Conservation (phyloP, 92 coral and sea anemone species). For the Meandrina meandrites region DNA sequence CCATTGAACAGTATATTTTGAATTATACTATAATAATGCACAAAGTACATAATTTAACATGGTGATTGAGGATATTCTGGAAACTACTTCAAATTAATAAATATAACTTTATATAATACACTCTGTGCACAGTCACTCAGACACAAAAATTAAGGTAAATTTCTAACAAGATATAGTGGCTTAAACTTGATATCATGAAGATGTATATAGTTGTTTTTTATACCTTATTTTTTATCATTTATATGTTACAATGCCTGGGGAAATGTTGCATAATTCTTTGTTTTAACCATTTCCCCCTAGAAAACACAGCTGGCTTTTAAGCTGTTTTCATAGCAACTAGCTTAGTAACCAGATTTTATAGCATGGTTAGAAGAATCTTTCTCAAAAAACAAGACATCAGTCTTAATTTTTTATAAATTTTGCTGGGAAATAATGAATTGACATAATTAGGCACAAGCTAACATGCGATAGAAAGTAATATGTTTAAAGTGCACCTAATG, state of each 20-base stretch:
- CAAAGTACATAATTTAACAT: neutral
- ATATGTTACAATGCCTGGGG: neutral
- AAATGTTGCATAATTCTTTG: too few relatives aligned
- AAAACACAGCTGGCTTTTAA: too few relatives aligned
- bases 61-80: neutral
- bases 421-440: neutral
- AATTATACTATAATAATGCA: neutral
- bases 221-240: too few relatives aligned
- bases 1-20: neutral
- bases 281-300: neutral
- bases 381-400: neutral
- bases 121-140: too few relatives aligned
- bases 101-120: too few relatives aligned
- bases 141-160: neutral
- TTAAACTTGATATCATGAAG: too few relatives aligned
- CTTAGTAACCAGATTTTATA: neutral
- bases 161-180: neutral
- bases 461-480: too few relatives aligned
- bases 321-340: too few relatives aligned
- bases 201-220: too few relatives aligned
- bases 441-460: neutral
- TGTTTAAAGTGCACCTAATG: too few relatives aligned
- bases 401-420: too few relatives aligned
- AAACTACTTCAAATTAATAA: too few relatives aligned
- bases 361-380: neutral